Percentiles rank a stretch among this genome's conserved stretches.
These are phyloP conservation scores for Aldabrachelys gigantea DNA, from an alignment of 2,113 vertebrate species.

Conservation along the genomic window DNA sequence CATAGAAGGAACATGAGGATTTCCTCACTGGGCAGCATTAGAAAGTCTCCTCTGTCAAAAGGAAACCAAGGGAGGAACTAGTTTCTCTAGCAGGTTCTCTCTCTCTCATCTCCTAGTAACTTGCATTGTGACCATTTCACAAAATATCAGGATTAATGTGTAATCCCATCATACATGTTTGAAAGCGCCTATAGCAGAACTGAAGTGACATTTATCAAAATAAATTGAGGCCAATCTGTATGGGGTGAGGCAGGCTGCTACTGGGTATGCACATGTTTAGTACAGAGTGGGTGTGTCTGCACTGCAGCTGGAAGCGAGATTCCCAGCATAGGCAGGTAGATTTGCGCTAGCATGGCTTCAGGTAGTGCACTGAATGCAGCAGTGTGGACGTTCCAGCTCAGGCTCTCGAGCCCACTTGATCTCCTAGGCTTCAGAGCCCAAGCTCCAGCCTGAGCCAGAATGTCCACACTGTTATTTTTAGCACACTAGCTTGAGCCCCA, in stretches of 20 bases:
- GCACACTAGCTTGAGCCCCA: neutral
- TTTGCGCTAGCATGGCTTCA: neutral
- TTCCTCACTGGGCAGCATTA: neutral
- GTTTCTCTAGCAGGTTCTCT: neutral
- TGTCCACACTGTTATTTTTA: neutral
- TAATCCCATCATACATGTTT: neutral
- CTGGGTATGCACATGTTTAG: neutral
- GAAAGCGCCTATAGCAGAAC: neutral
- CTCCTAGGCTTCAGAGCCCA: neutral
- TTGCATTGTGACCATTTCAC: neutral
- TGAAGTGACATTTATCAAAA: neutral
- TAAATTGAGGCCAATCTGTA: neutral
- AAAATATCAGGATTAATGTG: neutral
- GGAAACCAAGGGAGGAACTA: neutral
- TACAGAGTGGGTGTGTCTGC: neutral
- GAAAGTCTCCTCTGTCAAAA: neutral
- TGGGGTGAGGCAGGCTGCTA: conserved; percentile 18
- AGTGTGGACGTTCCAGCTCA: neutral
- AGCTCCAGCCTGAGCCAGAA: neutral
- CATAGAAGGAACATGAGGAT: neutral
- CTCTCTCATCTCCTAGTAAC: neutral
- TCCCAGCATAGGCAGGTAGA: neutral
- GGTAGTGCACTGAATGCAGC: neutral
- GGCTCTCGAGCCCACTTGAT: neutral
- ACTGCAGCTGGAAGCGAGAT: neutral